Percentiles rank a stretch among this genome's conserved stretches.
phyloP scores from a whole-genome alignment of 2,797 vertebrate genomes.

The Pogoniulus pusillus region DNA sequence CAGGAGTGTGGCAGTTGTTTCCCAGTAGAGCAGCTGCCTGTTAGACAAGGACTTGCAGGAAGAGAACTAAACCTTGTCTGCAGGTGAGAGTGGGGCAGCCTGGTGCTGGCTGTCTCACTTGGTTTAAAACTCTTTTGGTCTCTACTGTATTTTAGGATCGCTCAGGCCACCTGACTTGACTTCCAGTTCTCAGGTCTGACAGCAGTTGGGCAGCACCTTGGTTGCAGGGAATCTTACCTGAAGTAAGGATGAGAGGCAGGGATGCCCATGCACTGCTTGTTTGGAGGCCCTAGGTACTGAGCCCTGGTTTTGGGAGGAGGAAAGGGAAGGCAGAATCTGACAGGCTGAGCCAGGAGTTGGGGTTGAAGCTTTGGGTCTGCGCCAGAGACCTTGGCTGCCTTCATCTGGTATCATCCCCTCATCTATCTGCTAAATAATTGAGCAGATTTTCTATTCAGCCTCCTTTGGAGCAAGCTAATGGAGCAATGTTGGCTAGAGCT shows the following conservation, averaged over 20 bases:
- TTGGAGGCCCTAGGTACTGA: neutral
- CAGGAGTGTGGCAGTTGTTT: neutral
- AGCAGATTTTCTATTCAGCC: conserved; percentile 48
- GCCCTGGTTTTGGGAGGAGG: neutral
- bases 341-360: neutral
- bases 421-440: conserved; percentile 54
- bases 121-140: neutral
- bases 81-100: neutral
- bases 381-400: neutral
- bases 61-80: neutral
- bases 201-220: neutral
- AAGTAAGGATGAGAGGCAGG: neutral
- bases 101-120: neutral
- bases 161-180: rapidly evolving
- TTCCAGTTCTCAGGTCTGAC: neutral
- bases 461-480: conserved; percentile 41
- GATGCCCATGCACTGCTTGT: neutral
- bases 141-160: neutral
- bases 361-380: neutral
- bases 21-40: neutral
- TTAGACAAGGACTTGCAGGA: neutral
- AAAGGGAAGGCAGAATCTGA: neutral
- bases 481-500: neutral
- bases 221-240: neutral
- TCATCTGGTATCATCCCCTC: neutral